phyloP scores from a whole-genome alignment of 2,113 vertebrate genomes.

The Anhinga anhinga region DNA sequence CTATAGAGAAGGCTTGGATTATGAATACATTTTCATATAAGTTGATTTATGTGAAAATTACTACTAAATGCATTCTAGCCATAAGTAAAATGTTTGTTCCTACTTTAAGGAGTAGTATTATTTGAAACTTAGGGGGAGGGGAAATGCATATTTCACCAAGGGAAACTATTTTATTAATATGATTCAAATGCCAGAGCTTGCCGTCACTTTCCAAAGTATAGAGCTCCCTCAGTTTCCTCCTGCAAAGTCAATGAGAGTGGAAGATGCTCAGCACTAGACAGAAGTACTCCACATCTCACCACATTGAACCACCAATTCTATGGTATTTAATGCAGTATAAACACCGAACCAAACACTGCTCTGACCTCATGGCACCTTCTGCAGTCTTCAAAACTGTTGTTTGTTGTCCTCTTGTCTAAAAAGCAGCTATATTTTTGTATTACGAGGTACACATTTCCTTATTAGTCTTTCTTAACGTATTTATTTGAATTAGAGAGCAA shows the following conservation, averaged over 20 bases:
- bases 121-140: constrained; percentile 68
- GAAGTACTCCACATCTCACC: neutral
- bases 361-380: neutral
- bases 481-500: neutral
- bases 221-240: neutral
- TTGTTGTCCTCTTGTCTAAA: neutral
- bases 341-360: neutral
- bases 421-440: neutral
- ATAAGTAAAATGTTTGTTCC: constrained; percentile 80
- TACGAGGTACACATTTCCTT: neutral
- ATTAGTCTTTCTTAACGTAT: neutral
- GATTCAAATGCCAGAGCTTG: constrained; percentile 51
- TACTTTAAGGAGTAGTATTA: constrained; percentile 72
- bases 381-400: neutral
- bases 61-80: constrained; percentile 79
- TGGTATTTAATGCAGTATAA: neutral
- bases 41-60: constrained; percentile 84
- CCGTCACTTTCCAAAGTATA: neutral
- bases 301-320: neutral
- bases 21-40: constrained; percentile 84
- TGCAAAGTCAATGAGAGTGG: neutral
- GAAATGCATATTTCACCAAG: constrained; percentile 38
- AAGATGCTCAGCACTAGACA: neutral
- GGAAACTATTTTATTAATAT: constrained; percentile 60
- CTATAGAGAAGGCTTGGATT: constrained; percentile 79